Evolutionary conservation across 2,888 invertebrate genomes (phyloP).

Genomic region (Lasioglossum pauxillum): DNA sequence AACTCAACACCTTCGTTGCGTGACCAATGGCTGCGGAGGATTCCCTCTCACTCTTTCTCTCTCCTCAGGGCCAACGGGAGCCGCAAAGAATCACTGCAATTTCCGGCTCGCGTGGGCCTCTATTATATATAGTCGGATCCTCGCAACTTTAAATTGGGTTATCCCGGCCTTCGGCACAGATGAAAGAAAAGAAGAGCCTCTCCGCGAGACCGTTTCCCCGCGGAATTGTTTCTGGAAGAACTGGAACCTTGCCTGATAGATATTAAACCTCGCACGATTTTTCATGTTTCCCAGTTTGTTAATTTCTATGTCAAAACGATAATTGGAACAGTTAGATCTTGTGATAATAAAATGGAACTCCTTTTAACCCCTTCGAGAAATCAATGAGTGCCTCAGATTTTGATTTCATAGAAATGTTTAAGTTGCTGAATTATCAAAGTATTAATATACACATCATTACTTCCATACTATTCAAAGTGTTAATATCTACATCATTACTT

Average conservation of each 20-base stretch:
- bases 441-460: too few species aligned
- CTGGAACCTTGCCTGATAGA: background rate
- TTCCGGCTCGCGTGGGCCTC: background rate
- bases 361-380: too few species aligned
- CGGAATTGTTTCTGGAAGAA: background rate
- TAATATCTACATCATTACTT: too few species aligned
- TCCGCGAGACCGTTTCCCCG: background rate
- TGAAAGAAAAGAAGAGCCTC: constrained; percentile 21
- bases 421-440: too few species aligned
- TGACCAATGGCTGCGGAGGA: background rate
- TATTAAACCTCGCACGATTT: background rate
- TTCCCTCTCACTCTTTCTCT: background rate
- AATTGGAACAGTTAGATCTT: too few species aligned
- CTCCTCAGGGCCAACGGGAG: background rate
- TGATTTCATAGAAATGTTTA: too few species aligned
- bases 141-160: constrained; percentile 34
- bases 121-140: constrained; percentile 15
- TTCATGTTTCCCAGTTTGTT: background rate
- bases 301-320: background rate
- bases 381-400: too few species aligned
- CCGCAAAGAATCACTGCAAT: background rate
- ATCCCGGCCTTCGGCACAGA: constrained; percentile 10
- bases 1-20: background rate
- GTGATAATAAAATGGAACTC: too few species aligned
- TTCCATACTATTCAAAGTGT: too few species aligned